Conservation (phyloP, 2,888 invertebrate genomes). For the Watsonalla binaria region DNA sequence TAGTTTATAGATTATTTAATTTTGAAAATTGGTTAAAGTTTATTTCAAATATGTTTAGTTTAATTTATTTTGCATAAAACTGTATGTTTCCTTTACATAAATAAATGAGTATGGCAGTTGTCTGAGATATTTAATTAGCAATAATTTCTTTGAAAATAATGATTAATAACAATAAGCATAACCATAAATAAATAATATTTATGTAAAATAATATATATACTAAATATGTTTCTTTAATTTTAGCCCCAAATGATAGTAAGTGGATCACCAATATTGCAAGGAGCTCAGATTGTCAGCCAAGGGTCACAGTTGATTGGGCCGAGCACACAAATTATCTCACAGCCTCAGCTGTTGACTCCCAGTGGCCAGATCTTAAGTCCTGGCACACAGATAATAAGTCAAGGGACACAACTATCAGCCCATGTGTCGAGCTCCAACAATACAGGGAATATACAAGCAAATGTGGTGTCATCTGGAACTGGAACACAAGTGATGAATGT, state of each 20-base stretch:
- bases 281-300: constrained; percentile 67
- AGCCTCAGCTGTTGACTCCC: constrained; percentile 57
- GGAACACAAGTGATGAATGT: constrained; percentile 62
- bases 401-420: constrained; percentile 63
- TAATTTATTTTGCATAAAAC: too few species aligned
- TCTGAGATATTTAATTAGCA: too few species aligned
- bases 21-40: too few species aligned
- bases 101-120: too few species aligned
- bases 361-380: constrained; percentile 59
- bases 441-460: constrained; percentile 43
- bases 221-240: constrained; percentile 21
- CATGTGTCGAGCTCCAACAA: constrained; percentile 50
- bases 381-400: constrained; percentile 70
- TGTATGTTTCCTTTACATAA: too few species aligned
- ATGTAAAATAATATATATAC: not conserved
- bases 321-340: constrained; percentile 60
- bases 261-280: constrained; percentile 63
- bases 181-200: not conserved
- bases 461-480: constrained; percentile 45
- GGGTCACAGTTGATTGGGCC: constrained; percentile 63
- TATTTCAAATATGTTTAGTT: too few species aligned
- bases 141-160: too few species aligned
- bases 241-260: constrained; percentile 71
- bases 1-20: too few species aligned
- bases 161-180: too few species aligned